These are phyloP conservation scores for Ciconia boyciana DNA, from an alignment of 2,113 vertebrate species.

Conservation along the genomic window DNA sequence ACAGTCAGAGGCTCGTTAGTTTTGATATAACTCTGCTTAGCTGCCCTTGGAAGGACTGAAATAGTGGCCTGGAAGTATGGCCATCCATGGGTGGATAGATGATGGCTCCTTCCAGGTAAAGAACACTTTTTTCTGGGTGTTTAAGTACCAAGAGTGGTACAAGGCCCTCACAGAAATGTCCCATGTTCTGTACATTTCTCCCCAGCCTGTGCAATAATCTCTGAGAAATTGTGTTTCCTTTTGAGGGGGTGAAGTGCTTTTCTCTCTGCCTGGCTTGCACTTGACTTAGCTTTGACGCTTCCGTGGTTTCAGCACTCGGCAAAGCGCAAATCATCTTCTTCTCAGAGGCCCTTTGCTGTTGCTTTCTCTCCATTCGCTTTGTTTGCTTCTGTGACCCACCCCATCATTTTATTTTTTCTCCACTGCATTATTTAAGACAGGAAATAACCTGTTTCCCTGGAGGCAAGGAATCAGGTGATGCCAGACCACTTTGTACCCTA, in stretches of 20 bases:
- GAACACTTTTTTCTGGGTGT: neutral
- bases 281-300: neutral
- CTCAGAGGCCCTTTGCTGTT: neutral
- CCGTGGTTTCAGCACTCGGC: neutral
- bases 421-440: neutral
- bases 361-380: neutral
- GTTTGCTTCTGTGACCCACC: neutral
- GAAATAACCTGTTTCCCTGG: neutral
- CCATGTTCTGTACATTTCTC: neutral
- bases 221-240: neutral
- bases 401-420: neutral
- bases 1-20: neutral
- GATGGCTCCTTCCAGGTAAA: neutral
- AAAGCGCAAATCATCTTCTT: neutral
- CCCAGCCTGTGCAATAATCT: neutral
- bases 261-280: neutral
- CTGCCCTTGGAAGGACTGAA: neutral
- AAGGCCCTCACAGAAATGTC: neutral
- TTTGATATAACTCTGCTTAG: neutral
- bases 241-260: neutral
- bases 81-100: neutral
- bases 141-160: neutral
- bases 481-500: neutral
- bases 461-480: neutral
- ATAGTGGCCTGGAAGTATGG: neutral